Percentiles rank a stretch among this genome's conserved stretches.
Evolutionary conservation across 2,797 vertebrate genomes (phyloP).

Genomic region (Microctenopoma steveboyesi): DNA sequence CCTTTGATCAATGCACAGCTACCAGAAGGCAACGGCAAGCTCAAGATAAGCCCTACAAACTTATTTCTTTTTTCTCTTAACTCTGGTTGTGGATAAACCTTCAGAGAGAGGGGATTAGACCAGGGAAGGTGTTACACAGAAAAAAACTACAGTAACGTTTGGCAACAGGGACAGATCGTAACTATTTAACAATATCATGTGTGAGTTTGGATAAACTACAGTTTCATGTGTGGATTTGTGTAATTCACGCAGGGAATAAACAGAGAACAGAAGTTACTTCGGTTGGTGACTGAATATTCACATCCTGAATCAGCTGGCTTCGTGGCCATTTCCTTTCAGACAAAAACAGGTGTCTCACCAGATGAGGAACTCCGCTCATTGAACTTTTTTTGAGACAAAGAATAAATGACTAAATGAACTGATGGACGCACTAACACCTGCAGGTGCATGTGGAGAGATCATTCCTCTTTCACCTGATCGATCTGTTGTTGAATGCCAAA

Average conservation of each 20-base stretch:
- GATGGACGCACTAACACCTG: conserved; percentile 18
- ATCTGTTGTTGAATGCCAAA: not conserved
- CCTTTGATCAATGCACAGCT: conserved; percentile 61
- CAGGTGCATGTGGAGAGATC: not conserved
- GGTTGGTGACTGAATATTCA: conserved; percentile 49
- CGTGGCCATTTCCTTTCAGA: conserved; percentile 29
- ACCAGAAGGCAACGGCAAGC: conserved; percentile 45
- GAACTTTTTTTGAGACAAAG: conserved; percentile 7
- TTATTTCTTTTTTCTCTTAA: conserved; percentile 3
- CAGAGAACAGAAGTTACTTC: not conserved
- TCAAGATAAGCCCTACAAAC: conserved; percentile 40
- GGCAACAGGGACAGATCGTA: conserved; percentile 10
- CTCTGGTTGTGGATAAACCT: conserved; percentile 41
- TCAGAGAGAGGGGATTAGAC: conserved; percentile 39
- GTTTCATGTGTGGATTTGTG: conserved; percentile 1
- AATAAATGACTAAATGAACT: conserved; percentile 25
- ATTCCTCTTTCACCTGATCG: not conserved
- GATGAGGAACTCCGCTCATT: conserved; percentile 11
- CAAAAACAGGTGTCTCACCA: conserved; percentile 27
- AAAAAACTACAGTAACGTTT: not conserved
- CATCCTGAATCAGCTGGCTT: conserved; percentile 20
- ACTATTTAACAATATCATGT: conserved; percentile 6
- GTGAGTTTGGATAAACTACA: conserved; percentile 8
- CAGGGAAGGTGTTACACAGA: conserved; percentile 12
- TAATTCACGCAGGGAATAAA: not conserved